Evolutionary conservation across 2,888 invertebrate species (phyloP).

Genomic region (Napeogenes sylphis): DNA sequence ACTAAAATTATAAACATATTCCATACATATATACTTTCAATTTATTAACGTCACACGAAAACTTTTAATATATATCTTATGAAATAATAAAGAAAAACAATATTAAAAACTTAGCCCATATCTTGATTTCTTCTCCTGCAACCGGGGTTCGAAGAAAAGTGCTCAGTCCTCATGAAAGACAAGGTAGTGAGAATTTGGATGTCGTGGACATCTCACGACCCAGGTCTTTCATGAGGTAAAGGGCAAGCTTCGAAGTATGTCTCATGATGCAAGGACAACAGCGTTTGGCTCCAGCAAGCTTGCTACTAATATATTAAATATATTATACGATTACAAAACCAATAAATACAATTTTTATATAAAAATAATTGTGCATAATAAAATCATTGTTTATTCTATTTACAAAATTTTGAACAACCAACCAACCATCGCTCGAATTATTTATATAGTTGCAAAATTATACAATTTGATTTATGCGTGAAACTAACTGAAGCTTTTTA

Average conservation of each 20-base stretch:
- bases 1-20: not conserved
- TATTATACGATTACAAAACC: not conserved
- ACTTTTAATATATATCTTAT: not conserved
- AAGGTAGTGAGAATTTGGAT: slow-evolving; percentile 93
- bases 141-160: slow-evolving; percentile 24
- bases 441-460: not conserved
- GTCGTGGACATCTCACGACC: slow-evolving; percentile 95
- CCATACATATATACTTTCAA: not conserved
- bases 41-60: slow-evolving; percentile 1
- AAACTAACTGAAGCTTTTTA: not conserved
- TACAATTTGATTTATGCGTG: not conserved
- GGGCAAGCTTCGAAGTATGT: slow-evolving; percentile 42
- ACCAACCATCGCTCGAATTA: not conserved
- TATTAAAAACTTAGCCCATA: not conserved
- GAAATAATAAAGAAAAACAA: not conserved
- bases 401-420: not conserved
- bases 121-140: slow-evolving; percentile 6
- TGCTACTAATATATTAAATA: slow-evolving; percentile 8
- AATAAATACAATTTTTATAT: not conserved
- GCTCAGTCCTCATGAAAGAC: slow-evolving; percentile 94
- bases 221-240: slow-evolving; percentile 95
- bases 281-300: slow-evolving; percentile 3
- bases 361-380: not conserved
- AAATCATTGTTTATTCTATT: not conserved
- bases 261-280: slow-evolving; percentile 7